phyloP scores from a whole-genome alignment of 1,140 invertebrate genomes.

The Calephelis virginiensis region DNA sequence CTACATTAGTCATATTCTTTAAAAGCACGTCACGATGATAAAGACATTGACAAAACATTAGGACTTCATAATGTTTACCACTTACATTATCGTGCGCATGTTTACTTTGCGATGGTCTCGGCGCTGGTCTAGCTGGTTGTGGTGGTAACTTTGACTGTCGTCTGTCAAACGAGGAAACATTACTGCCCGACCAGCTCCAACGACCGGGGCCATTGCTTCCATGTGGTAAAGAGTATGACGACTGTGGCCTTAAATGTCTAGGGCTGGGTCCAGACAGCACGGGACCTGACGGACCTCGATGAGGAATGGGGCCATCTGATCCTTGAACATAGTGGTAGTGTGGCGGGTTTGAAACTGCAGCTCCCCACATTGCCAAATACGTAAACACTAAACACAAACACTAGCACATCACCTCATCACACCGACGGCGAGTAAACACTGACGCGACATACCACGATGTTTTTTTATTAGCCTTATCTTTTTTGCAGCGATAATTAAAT shows the following conservation, averaged over 20 bases:
- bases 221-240: constrained; percentile 69
- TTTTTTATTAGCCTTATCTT: constrained; percentile 50
- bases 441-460: constrained; percentile 44
- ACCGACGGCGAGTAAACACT: constrained; percentile 51
- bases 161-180: constrained; percentile 70
- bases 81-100: constrained; percentile 61
- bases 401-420: constrained; percentile 61
- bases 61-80: not conserved
- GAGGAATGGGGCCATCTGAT: constrained; percentile 42
- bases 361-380: constrained; percentile 68
- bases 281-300: constrained; percentile 55
- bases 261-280: constrained; percentile 50
- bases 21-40: too few species aligned
- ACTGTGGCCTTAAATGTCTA: constrained; percentile 62
- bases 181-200: constrained; percentile 65
- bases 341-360: constrained; percentile 69
- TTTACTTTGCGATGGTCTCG: constrained; percentile 57
- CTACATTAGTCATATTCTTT: too few species aligned
- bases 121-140: constrained; percentile 70
- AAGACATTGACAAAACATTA: too few species aligned
- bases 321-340: constrained; percentile 69
- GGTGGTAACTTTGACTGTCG: constrained; percentile 70
- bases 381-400: constrained; percentile 40
- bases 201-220: constrained; percentile 62
- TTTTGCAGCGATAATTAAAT: constrained; percentile 52